Evolutionary conservation across 2,797 vertebrate species (phyloP).

Genomic region (Lateolabrax maculatus): DNA sequence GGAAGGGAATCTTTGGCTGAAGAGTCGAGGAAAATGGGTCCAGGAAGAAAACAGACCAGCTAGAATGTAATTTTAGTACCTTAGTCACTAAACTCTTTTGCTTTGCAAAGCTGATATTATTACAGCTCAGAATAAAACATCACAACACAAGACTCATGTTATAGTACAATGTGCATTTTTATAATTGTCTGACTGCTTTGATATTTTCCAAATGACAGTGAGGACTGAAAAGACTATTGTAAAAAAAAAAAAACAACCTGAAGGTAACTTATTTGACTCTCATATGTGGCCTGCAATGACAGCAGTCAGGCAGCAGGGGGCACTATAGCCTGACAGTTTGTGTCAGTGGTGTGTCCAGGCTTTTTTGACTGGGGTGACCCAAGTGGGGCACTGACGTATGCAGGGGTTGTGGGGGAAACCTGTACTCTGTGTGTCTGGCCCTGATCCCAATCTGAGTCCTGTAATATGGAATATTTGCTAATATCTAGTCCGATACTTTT

Average conservation of each 20-base stretch:
- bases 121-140: neutral
- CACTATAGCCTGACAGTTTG: neutral
- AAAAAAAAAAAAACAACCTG: neutral
- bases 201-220: neutral
- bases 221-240: neutral
- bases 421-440: no score
- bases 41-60: neutral
- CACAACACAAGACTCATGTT: neutral
- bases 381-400: no score
- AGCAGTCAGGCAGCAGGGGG: conserved; percentile 38
- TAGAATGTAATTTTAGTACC: conserved; percentile 9
- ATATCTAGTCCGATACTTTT: neutral
- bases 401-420: no score
- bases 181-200: neutral
- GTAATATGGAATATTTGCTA: neutral
- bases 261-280: no score
- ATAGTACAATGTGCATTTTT: conserved; percentile 12
- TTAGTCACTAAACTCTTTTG: neutral
- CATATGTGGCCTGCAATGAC: neutral
- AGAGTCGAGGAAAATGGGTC: neutral
- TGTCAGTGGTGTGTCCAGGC: no score
- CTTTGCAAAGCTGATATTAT: neutral
- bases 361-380: no score
- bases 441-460: neutral
- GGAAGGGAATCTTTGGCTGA: conserved; percentile 62